phyloP scores from a whole-genome alignment of 2,797 vertebrate genomes.

The Enteromius treurensis region DNA sequence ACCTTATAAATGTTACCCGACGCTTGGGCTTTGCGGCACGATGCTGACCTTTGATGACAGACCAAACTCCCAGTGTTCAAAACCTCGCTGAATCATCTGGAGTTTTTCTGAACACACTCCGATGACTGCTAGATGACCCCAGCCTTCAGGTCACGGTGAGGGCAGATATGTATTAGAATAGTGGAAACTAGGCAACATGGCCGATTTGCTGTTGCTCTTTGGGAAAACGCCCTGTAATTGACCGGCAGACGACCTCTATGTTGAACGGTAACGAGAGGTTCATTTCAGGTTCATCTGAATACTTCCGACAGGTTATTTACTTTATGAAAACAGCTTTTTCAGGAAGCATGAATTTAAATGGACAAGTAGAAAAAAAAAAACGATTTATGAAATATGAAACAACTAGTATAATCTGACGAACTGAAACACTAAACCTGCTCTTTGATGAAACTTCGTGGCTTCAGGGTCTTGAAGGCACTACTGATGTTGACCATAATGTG shows the following conservation, averaged over 20 bases:
- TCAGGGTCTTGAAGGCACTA: slow-evolving; percentile 45
- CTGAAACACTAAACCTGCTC: slow-evolving; percentile 43
- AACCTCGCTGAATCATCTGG: slow-evolving; percentile 17
- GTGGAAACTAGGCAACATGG: slow-evolving; percentile 33
- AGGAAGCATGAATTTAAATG: not conserved
- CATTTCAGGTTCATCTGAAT: slow-evolving; percentile 22
- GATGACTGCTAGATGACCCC: slow-evolving; percentile 47
- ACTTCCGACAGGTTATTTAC: not conserved
- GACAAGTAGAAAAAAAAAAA: not conserved
- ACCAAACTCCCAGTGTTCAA: slow-evolving; percentile 11
- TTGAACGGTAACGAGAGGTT: slow-evolving; percentile 33
- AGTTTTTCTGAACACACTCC: slow-evolving; percentile 23
- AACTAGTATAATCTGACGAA: not conserved
- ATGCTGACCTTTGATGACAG: slow-evolving; percentile 43
- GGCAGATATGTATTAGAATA: slow-evolving; percentile 51
- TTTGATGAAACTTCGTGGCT: slow-evolving; percentile 49
- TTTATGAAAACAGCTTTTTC: not conserved
- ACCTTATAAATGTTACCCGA: slow-evolving; percentile 29
- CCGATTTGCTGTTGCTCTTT: not conserved
- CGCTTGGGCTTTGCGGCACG: slow-evolving; percentile 11
- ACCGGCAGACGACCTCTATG: slow-evolving; percentile 45
- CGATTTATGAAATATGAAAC: slow-evolving; percentile 14
- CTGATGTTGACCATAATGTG: slow-evolving; percentile 62
- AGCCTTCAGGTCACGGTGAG: slow-evolving; percentile 21
- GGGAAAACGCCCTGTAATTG: slow-evolving; percentile 43